Conservation (phyloP, 2,888 invertebrate genomes). For the Aethes cnicana region DNA sequence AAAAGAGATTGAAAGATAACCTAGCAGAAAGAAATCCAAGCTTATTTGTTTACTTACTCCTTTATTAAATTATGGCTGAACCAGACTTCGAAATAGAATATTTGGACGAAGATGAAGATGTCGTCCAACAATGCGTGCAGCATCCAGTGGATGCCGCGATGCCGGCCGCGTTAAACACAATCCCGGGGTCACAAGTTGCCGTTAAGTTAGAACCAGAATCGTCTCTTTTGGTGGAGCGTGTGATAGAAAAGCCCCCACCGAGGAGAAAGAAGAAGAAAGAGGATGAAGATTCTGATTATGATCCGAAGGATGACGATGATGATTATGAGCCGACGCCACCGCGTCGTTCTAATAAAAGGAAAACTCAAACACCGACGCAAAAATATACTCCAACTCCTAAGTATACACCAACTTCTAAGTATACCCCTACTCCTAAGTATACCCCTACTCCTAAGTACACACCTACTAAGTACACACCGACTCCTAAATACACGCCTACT, state of each 20-base stretch:
- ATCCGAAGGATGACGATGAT: slow-evolving; percentile 55
- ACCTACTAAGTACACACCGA: slow-evolving; percentile 34
- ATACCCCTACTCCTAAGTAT: slow-evolving; percentile 32
- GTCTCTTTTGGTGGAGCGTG: slow-evolving; percentile 51
- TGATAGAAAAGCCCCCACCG: slow-evolving; percentile 33
- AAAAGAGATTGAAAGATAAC: too few relatives aligned
- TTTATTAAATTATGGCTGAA: slow-evolving; percentile 45
- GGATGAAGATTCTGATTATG: slow-evolving; percentile 67
- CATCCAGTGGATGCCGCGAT: slow-evolving; percentile 26
- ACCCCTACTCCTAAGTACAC: slow-evolving; percentile 33
- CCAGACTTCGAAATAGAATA: slow-evolving; percentile 68
- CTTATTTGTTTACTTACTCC: too few relatives aligned
- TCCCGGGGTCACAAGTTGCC: slow-evolving; percentile 1
- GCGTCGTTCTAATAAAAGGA: slow-evolving; percentile 39
- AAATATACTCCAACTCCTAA: slow-evolving; percentile 30
- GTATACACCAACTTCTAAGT: slow-evolving; percentile 30
- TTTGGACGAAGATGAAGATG: slow-evolving; percentile 74
- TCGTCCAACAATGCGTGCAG: slow-evolving; percentile 69
- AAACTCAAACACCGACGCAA: slow-evolving; percentile 33
- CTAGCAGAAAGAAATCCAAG: too few relatives aligned
- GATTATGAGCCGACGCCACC: slow-evolving; percentile 40
- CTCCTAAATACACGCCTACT: slow-evolving; percentile 32
- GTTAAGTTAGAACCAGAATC: slow-evolving; percentile 25
- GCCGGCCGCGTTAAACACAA: slow-evolving; percentile 7
- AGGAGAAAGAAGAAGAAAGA: slow-evolving; percentile 47